Evolutionary conservation across 2,888 invertebrate genomes (phyloP), one percentile per base, ranked within the genome.

Genomic region (Philereme vetulata): DNA sequence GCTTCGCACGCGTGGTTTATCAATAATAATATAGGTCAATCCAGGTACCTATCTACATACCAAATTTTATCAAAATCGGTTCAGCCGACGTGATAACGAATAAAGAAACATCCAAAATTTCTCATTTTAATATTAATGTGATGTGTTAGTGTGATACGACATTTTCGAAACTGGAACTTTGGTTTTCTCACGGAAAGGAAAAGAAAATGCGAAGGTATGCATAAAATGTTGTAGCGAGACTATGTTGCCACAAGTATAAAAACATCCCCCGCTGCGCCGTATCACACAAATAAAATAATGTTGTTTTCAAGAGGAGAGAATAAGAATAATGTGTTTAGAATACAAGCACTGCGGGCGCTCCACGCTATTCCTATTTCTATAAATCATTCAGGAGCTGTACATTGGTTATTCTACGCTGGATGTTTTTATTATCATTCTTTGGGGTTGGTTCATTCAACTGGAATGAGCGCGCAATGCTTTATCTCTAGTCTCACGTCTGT

Each of bases 291-390:
- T 58, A 62, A 58, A 62, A 62, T 58, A 62, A 58, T 58, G 58
- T 62, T 62, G 55, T 62, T 58, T 55, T 43, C 51, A 56, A 21
- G 40, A 61, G 58, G 58, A 58, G 62, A 35, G 58, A 62, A 58
- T 51, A 62, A 55, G 62, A 62, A 45, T 62, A 62, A 62, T 62
- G 62, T 62, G 62, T 62, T 58, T 55, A 43, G 62, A 52, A 62
- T 58, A 62, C 55, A 54, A 62, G 47, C 57, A 46, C 42, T 32
- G 50, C 44, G 44, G 57, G 51, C 56, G 46, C 48, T 40, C 34
- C 43, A 32, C 51, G 51, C 45, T 58, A 49, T 51, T 58, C 48
- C 35, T 62, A 51, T 55, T 58, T 58, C 58, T 51, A 33, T 62
- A 55, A 51, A 58, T 62, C 62, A 52, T 55, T 48, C 43, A 38